Conservation (phyloP, 2,797 vertebrate genomes). For the Myotis vivesi region DNA sequence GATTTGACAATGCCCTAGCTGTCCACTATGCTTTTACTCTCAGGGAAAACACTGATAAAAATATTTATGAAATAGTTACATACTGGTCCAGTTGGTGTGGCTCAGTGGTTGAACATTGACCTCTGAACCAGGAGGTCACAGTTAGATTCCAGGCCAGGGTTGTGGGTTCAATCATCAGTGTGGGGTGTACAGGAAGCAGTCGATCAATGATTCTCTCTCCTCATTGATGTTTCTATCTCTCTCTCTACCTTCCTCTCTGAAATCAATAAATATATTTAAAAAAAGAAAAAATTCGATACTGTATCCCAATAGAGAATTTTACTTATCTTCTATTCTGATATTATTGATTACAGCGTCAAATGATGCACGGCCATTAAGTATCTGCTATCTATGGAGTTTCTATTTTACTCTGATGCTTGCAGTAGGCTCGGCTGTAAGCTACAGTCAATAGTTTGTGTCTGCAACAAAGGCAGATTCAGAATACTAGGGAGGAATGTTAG, state of each 20-base stretch:
- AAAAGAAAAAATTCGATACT: too few relatives aligned
- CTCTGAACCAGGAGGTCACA: too few relatives aligned
- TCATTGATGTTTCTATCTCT: too few relatives aligned
- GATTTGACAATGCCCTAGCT: neutral
- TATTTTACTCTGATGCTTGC: neutral
- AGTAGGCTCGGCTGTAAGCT: neutral
- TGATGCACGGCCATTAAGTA: neutral
- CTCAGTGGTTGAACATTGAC: too few relatives aligned
- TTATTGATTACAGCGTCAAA: neutral
- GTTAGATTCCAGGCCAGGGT: too few relatives aligned
- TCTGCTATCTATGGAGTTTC: neutral
- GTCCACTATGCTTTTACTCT: neutral
- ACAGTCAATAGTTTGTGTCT: neutral
- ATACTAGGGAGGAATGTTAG: neutral
- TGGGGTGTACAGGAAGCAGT: too few relatives aligned
- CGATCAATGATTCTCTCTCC: too few relatives aligned
- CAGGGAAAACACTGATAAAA: slow-evolving; percentile 7
- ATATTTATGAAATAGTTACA: neutral
- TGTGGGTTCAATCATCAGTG: too few relatives aligned
- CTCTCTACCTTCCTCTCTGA: too few relatives aligned
- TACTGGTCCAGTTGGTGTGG: neutral
- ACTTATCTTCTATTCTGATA: neutral
- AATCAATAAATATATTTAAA: too few relatives aligned
- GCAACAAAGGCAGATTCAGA: slow-evolving; percentile 6
- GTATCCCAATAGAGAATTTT: neutral